Conservation (phyloP, 2,797 vertebrate species). For the Tadarida brasiliensis region DNA sequence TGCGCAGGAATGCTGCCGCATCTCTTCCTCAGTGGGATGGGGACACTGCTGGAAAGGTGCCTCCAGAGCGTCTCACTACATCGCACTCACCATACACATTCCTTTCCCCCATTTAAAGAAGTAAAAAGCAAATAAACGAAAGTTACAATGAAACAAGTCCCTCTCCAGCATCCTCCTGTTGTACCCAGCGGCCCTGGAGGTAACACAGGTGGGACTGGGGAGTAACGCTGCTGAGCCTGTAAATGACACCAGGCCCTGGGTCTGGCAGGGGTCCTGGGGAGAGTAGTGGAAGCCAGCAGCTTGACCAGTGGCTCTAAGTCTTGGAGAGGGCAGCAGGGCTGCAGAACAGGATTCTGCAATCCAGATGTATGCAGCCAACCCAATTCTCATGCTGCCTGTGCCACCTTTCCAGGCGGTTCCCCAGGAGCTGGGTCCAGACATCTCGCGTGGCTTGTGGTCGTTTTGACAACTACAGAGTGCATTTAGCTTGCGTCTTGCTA, state of each 20-base stretch:
- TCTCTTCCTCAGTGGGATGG: not conserved
- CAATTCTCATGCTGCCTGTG: not conserved
- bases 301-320: not conserved
- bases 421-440: not conserved
- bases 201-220: not conserved
- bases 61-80: not conserved
- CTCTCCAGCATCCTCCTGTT: not conserved
- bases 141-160: not conserved
- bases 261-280: not conserved
- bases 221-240: not conserved
- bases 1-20: not conserved
- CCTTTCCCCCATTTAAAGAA: not conserved
- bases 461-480: not conserved
- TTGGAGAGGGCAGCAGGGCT: not conserved
- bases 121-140: not conserved
- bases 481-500: not conserved
- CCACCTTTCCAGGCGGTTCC: too few species aligned
- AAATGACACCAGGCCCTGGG: not conserved
- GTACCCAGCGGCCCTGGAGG: too few species aligned
- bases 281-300: not conserved
- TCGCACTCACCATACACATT: not conserved
- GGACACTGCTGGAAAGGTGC: not conserved
- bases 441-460: not conserved
- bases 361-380: not conserved
- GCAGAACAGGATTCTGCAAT: not conserved